Evolutionary conservation across 2,113 vertebrate species (phyloP).

Genomic region (Suricata suricatta): DNA sequence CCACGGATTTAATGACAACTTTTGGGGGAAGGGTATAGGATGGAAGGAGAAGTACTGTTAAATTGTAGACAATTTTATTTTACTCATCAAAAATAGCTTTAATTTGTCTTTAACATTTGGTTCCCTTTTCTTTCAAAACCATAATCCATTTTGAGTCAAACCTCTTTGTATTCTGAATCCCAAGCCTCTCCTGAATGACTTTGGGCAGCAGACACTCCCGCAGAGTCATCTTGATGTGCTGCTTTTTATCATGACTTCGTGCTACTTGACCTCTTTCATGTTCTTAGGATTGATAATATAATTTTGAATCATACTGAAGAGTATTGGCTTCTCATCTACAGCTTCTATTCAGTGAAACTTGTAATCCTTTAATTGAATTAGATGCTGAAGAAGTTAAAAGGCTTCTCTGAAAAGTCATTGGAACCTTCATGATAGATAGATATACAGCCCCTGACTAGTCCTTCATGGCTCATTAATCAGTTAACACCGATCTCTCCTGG

Average conservation of each 20-base stretch:
- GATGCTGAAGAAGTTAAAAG: constrained; percentile 34
- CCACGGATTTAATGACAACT: not conserved
- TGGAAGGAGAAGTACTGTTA: not conserved
- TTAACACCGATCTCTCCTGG: not conserved
- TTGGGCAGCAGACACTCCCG: not conserved
- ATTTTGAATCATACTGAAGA: not conserved
- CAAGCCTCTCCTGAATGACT: not conserved
- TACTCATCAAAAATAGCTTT: not conserved
- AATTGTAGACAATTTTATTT: not conserved
- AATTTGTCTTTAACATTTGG: not conserved
- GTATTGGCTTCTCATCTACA: not conserved
- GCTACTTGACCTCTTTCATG: not conserved
- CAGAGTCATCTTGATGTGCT: not conserved
- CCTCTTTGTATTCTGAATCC: not conserved
- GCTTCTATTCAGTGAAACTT: not conserved
- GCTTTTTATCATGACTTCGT: not conserved
- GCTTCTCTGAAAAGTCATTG: constrained; percentile 2
- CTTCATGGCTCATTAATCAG: constrained; percentile 47
- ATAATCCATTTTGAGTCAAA: not conserved
- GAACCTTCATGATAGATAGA: constrained; percentile 24
- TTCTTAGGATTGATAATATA: not conserved
- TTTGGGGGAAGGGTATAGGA: not conserved
- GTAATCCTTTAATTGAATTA: constrained; percentile 54
- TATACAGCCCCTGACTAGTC: not conserved
- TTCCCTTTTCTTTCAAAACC: not conserved